Base-by-base conservation (phyloP, 2,113 vertebrate species). In the Gadus chalcogrammus region DNA sequence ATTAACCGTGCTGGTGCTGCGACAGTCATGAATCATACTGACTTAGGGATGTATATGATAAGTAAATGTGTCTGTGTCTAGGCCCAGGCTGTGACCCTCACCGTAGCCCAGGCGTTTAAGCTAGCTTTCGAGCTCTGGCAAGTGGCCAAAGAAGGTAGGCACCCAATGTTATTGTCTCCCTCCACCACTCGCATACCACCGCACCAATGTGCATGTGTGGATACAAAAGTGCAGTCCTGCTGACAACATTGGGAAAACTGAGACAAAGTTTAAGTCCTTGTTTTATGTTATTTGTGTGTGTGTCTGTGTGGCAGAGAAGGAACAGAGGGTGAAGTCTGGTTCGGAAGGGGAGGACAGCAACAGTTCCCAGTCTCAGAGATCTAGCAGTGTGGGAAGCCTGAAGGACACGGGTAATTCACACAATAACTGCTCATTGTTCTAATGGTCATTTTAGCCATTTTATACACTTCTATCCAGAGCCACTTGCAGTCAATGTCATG, bases 101-200 rank as follows among this genome's bases (percentile, higher is more conserved):
- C 97, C 0, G 96, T 98, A 3, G 96, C 95, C 20, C 96, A 98
- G 85, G 95, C 97, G 38, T 99, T 98, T 92, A 94, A 92, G 68
- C 91, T 98, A 0, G 95, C 97, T 0, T 96, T 98, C 69, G 96
- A 99, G 84, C 87, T 96, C 68, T 98, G 95, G 97, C 95, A 98
- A 79, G 93, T 91, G 0, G 91, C 96, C 61, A 95, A 91, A 89
- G 95, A 98, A 93, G 95, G 97, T 97, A 82, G 9, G 77, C 16
- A 48, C 42, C 42, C 5, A 48, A 48, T 48, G 11, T 48, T 48
- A 13, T 48, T 48, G 42, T 13, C 42, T 11, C 42, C 2, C 42
- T 48, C 42, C 9, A n/a, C 27, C 22, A 4, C 56, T 31, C 42
- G 27, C 20, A 24, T 16, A 4, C 11, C 38, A 1, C 38, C 38